Percentiles rank a stretch among this genome's conserved stretches.
Evolutionary conservation across 1,140 invertebrate species (phyloP).

Genomic region (Helicorthomorpha holstii): DNA sequence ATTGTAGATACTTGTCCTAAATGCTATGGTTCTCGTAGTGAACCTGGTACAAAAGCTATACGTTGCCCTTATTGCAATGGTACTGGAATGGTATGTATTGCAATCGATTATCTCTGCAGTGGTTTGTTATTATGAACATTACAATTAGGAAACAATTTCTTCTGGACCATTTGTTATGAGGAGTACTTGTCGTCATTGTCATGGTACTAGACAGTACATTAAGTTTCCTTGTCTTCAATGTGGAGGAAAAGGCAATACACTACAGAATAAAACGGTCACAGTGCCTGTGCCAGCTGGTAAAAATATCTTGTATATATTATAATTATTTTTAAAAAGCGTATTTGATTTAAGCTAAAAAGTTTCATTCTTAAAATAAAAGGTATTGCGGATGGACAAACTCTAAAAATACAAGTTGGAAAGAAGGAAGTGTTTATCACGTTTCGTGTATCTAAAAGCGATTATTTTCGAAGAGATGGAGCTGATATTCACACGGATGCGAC

Average conservation of each 20-base stretch:
- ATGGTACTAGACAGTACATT: conserved; percentile 70
- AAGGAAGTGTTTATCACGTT: conserved; percentile 87
- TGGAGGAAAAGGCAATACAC: conserved; percentile 76
- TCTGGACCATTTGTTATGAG: conserved; percentile 89
- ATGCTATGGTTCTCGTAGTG: conserved; percentile 66
- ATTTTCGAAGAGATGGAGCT: conserved; percentile 79
- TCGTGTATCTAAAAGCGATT: conserved; percentile 73
- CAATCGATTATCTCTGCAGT: too few relatives aligned
- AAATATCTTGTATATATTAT: not conserved
- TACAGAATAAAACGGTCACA: conserved; percentile 73
- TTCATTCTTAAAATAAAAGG: conserved; percentile 26
- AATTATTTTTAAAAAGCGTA: conserved; percentile 3
- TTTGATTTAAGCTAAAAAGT: not conserved
- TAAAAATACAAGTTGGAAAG: conserved; percentile 76
- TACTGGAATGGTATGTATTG: conserved; percentile 59
- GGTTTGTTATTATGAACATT: not conserved
- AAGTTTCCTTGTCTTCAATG: conserved; percentile 85
- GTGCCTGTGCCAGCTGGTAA: conserved; percentile 89
- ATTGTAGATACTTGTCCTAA: conserved; percentile 81
- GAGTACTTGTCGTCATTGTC: conserved; percentile 82
- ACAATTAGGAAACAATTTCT: conserved; percentile 33
- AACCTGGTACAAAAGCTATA: conserved; percentile 69
- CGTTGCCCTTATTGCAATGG: conserved; percentile 88
- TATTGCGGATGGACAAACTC: conserved; percentile 89
- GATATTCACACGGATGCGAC: conserved; percentile 83